These are phyloP conservation scores for Leptura quadrifasciata DNA, from an alignment of 2,888 invertebrate genomes.

Conservation along the genomic window DNA sequence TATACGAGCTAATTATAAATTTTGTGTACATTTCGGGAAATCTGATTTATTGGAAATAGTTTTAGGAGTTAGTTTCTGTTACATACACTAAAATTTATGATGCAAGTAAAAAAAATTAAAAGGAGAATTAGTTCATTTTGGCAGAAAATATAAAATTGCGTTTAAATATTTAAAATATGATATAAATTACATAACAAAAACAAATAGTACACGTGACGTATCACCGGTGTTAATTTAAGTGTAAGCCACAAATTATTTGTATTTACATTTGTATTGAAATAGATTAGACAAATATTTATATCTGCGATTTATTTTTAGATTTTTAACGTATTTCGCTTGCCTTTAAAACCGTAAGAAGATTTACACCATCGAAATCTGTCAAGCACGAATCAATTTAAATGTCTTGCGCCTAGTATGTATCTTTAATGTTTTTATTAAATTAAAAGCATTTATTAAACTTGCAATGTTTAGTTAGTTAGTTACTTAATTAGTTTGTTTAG, in stretches of 20 bases:
- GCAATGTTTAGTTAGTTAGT: no score
- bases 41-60: constrained; percentile 27
- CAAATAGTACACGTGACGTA: constrained; percentile 18
- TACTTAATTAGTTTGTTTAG: no score
- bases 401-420: no score
- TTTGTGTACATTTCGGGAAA: constrained; percentile 32
- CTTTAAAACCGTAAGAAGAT: neutral
- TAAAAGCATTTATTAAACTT: no score
- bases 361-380: neutral
- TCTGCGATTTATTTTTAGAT: neutral
- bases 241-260: constrained; percentile 11
- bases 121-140: no score
- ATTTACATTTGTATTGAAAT: constrained; percentile 8
- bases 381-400: neutral
- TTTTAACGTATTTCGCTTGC: neutral
- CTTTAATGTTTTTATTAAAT: no score
- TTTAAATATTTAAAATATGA: no score
- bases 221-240: constrained; percentile 17
- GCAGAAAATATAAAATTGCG: no score
- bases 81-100: no score
- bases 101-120: no score
- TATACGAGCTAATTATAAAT: constrained; percentile 30
- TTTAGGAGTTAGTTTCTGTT: neutral
- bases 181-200: constrained; percentile 18
- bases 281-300: constrained; percentile 17